Conservation (phyloP, 2,888 invertebrate species). For the Drosophila pseudotakahashii region DNA sequence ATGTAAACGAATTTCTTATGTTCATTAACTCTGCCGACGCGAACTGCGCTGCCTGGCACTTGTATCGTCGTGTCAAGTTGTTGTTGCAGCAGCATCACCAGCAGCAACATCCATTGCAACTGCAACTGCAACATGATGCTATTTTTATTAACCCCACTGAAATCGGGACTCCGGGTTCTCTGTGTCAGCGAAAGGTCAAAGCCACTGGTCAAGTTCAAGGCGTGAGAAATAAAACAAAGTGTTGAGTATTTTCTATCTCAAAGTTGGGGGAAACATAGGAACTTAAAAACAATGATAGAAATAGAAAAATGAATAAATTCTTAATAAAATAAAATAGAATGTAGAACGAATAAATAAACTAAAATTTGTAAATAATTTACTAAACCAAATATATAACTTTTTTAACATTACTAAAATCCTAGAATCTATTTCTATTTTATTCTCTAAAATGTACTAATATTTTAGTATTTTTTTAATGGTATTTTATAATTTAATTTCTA, state of each 20-base stretch:
- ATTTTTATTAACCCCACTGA: conserved; percentile 66
- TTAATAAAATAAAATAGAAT: no score
- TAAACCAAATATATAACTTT: no score
- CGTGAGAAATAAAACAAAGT: conserved; percentile 44
- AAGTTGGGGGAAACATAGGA: not conserved
- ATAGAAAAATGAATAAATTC: no score
- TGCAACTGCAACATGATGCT: conserved; percentile 70
- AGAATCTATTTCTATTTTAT: no score
- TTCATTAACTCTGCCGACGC: conserved; percentile 58
- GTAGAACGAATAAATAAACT: no score
- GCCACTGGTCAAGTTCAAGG: conserved; percentile 43
- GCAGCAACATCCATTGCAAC: conserved; percentile 24
- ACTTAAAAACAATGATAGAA: no score
- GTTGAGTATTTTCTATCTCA: not conserved
- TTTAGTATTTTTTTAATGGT: no score
- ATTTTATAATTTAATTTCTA: no score
- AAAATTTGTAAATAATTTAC: no score
- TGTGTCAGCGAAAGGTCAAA: conserved; percentile 38
- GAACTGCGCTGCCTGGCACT: conserved; percentile 6
- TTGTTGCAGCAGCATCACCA: conserved; percentile 15
- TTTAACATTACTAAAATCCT: no score
- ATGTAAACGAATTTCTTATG: conserved; percentile 75
- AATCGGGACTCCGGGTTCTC: conserved; percentile 28
- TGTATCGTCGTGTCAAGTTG: conserved; percentile 16
- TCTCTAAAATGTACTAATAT: no score